Percentiles rank a stretch among this genome's conserved stretches.
Conservation (phyloP, 2,113 vertebrate genomes). For the Phylloscopus trochiloides region DNA sequence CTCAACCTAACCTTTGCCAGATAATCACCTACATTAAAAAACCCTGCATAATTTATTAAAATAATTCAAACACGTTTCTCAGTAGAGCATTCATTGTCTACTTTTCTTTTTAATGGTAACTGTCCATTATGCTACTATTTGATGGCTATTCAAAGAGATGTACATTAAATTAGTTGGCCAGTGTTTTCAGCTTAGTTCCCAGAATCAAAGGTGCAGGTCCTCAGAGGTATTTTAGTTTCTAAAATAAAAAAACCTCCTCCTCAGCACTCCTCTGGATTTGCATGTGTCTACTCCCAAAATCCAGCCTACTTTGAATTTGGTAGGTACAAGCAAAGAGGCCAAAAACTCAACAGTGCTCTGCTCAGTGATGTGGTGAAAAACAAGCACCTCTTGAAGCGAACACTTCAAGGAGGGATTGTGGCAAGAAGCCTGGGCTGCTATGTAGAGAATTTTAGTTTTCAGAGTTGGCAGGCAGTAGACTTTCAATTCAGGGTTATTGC, state of each 20-base stretch:
- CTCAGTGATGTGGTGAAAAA: not conserved
- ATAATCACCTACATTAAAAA: slow-evolving; percentile 56
- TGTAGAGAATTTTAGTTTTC: not conserved
- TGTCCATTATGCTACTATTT: not conserved
- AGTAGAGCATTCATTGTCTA: not conserved
- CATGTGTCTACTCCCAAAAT: not conserved
- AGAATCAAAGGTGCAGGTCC: not conserved
- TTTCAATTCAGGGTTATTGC: not conserved
- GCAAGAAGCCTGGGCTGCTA: not conserved
- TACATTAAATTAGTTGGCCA: not conserved
- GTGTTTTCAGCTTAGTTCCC: not conserved
- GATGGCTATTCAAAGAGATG: not conserved
- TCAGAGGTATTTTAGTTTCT: not conserved
- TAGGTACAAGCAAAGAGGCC: not conserved
- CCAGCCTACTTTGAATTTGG: not conserved
- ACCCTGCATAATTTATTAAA: slow-evolving; percentile 31
- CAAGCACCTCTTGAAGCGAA: not conserved
- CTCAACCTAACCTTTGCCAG: slow-evolving; percentile 54
- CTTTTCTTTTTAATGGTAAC: not conserved
- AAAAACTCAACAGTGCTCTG: not conserved
- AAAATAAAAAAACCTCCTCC: not conserved
- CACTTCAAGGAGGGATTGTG: not conserved
- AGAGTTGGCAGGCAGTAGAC: not conserved
- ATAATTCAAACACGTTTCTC: slow-evolving; percentile 20
- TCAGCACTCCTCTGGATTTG: not conserved